phyloP scores from a whole-genome alignment of 2,797 vertebrate genomes.

The Sebastes glaucus region DNA sequence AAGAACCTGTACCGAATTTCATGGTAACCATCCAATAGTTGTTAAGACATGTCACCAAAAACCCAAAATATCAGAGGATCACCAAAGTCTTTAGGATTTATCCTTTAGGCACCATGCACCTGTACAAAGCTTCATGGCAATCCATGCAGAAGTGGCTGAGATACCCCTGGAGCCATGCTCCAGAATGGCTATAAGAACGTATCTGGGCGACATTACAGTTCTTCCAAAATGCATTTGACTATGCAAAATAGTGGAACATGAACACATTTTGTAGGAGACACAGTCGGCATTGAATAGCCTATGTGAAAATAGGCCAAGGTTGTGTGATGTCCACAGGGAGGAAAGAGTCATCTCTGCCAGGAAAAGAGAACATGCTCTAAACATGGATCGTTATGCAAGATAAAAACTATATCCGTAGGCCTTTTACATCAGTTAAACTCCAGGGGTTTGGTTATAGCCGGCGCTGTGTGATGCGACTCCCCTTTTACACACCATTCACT shows the following conservation, averaged over 20 bases:
- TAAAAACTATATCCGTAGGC: conserved; percentile 1
- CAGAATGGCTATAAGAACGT: not conserved
- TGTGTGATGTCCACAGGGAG: conserved; percentile 59
- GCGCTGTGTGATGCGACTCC: not conserved
- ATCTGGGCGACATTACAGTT: not conserved
- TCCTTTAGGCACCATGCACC: not conserved
- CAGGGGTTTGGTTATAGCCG: conserved; percentile 6
- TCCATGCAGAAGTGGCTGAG: not conserved
- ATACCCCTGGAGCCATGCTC: not conserved
- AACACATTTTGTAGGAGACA: conserved; percentile 4
- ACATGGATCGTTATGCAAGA: conserved; percentile 37
- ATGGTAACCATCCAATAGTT: not conserved
- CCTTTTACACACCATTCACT: not conserved
- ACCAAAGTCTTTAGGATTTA: not conserved
- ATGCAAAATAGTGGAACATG: not conserved
- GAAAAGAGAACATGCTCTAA: conserved; percentile 47
- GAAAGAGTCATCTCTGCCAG: conserved; percentile 38
- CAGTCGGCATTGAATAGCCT: conserved; percentile 13
- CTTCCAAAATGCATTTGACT: not conserved
- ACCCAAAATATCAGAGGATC: not conserved
- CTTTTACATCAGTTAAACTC: conserved; percentile 28
- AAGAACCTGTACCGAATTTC: not conserved
- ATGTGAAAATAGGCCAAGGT: conserved; percentile 68
- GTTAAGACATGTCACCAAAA: not conserved
- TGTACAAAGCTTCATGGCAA: not conserved